These are phyloP conservation scores for Abscondita cerata DNA, from an alignment of 2,888 invertebrate genomes.

Conservation along the genomic window DNA sequence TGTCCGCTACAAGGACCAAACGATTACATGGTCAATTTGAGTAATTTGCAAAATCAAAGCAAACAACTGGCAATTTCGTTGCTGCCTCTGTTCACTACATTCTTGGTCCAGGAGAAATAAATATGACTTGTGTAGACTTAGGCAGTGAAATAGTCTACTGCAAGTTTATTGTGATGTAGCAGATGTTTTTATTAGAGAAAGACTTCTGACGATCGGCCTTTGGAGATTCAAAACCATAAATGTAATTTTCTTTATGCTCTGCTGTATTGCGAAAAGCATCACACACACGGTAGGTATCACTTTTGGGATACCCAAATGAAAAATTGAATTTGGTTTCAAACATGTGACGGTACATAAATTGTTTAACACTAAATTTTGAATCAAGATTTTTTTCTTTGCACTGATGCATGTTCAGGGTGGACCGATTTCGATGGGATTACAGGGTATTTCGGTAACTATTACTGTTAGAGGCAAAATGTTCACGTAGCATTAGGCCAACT, in stretches of 20 bases:
- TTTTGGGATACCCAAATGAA: neutral
- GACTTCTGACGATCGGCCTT: neutral
- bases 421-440: too few relatives aligned
- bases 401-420: too few relatives aligned
- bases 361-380: neutral
- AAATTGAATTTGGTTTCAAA: constrained; percentile 10
- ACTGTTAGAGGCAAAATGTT: too few relatives aligned
- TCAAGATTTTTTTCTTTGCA: constrained; percentile 5
- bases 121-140: neutral
- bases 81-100: neutral
- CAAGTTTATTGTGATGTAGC: neutral
- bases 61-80: neutral
- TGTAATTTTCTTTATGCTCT: constrained; percentile 7
- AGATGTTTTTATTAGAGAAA: neutral
- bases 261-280: neutral
- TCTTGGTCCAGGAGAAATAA: too few relatives aligned
- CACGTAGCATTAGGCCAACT: too few relatives aligned
- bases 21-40: neutral
- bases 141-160: neutral
- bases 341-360: constrained; percentile 6
- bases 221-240: neutral
- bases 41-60: neutral
- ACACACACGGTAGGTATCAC: constrained; percentile 8
- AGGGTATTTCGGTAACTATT: too few relatives aligned
- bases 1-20: constrained; percentile 1